A percentile compares a stretch with the other conserved stretches of the same genome.
Evolutionary conservation across 1,140 invertebrate genomes (phyloP).

Genomic region (Protaetia brevitarsis): DNA sequence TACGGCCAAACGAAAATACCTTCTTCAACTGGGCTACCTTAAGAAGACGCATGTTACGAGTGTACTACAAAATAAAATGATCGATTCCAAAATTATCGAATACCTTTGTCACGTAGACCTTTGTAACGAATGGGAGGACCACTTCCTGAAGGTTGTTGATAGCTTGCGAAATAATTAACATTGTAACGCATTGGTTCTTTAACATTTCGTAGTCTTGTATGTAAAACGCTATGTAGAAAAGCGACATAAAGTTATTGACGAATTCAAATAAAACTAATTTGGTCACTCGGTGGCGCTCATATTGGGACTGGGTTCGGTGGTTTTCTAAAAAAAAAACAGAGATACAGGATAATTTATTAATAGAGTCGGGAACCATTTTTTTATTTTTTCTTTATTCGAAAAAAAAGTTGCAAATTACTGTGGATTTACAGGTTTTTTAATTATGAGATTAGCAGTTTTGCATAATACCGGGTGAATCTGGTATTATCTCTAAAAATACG

Average conservation of each 20-base stretch:
- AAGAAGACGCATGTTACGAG: neutral
- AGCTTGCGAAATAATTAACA: conserved; percentile 76
- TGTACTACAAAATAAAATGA: conserved; percentile 29
- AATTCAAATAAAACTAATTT: conserved; percentile 84
- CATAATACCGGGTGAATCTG: too few relatives aligned
- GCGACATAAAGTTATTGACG: conserved; percentile 81
- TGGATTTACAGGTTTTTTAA: too few relatives aligned
- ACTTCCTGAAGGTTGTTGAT: conserved; percentile 74
- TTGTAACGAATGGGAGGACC: conserved; percentile 61
- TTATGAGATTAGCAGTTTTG: too few relatives aligned
- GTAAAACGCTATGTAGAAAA: conserved; percentile 86
- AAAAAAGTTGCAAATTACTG: too few relatives aligned
- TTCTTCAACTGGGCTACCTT: conserved; percentile 20
- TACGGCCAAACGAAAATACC: conserved; percentile 11
- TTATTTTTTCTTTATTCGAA: too few relatives aligned
- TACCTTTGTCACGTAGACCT: conserved; percentile 49
- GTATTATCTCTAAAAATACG: too few relatives aligned
- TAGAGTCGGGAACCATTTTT: too few relatives aligned
- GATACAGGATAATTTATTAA: too few relatives aligned
- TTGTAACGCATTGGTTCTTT: conserved; percentile 72
- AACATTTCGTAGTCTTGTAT: conserved; percentile 77
- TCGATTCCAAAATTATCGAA: too few relatives aligned
- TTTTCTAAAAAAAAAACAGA: conserved; percentile 71
- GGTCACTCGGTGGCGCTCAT: conserved; percentile 74
- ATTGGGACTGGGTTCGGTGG: conserved; percentile 73